Evolutionary conservation across 2,113 vertebrate species (phyloP), one percentile per base, ranked within the genome.

Genomic region (Microcebus ravelobensis): DNA sequence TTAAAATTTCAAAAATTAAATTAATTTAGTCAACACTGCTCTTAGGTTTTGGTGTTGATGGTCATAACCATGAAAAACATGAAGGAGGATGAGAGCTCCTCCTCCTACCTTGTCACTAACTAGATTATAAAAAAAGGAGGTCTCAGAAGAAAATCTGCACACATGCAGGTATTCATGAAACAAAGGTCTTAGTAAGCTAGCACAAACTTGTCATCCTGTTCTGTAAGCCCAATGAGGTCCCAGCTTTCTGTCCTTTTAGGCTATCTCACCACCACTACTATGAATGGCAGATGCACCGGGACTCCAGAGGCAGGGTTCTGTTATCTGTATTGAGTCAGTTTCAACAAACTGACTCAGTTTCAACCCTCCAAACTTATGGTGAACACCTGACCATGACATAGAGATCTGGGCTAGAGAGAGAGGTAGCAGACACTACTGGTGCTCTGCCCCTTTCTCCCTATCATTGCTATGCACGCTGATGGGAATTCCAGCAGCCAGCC

Each of bases 11-110:
- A 63, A 63, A 63, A 63, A 29, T 39, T 5, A 1, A 0, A 27
- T 39, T 5, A 1, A 0, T 14, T 31, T 65, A 27, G 18, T 34
- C 31, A 55, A 4, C 18, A 3, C 20, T 6, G 34, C 25, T 85
- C 18, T 68, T 42, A 36, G 36, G 11, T 36, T 86, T 59, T 1
- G 0, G 11, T 25, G 27, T 3, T 25, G 17, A 36, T 10, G 59
- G 10, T 73, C 59, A 20, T 50, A 13, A 57, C 59, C 70, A 36
- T 77, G 17, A 29, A 8, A 70, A 36, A 55, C 15, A 3, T 20
- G 65, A 27, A 59, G 42, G 74, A 25, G 42, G 65, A 13, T 67
- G 65, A 76, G 59, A 48, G 15, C 34, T 23, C 11, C 71, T 42
- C 45, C 9, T 29, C 25, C 3, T 1, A 5, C 14, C 1, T 17